Base-by-base conservation (phyloP, 2,113 vertebrate species). In the Gracilinanus agilis region DNA sequence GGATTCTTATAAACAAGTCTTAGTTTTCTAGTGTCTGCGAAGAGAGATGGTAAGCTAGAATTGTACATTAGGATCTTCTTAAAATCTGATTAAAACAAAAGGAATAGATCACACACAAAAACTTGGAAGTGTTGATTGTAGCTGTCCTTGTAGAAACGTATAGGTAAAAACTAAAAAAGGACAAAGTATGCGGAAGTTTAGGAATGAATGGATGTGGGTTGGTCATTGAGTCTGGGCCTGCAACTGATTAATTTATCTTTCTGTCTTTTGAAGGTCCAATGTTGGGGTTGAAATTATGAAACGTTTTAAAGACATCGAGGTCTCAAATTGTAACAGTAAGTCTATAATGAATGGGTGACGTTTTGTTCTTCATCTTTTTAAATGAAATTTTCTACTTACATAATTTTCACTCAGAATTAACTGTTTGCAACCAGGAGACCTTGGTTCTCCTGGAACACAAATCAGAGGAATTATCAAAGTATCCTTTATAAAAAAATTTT, bases 211-310 rank as follows among this genome's bases (percentile, higher is more conserved):
- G 3, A 44, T 53, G 54, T 90, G 92, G 91, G 7, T 3, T 40
- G 88, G 25, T 56, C 27, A 92, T 23, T 61, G 1, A n/a, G 88
- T 67, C 61, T 91, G 13, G 24, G 49, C 5, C 92, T 54, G 55
- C 90, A 90, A 49, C 11, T 92, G 44, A 29, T 24, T 94, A 90
- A 95, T 54, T 95, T 93, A 54, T 94, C 91, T 95, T 95, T 53
- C 8, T 3, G 1, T 96, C 94, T 95, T 56, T 96, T 96, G 53
- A 94, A 97, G 97, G 88, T 94, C 95, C 90, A 98, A 97, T 7
- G 21, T 94, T 3, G 94, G 92, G 0, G 34, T 96, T 94, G 97
- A 97, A 96, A 93, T 97, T 44, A 88, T 94, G 54, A 95, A 96
- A 93, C 75, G 75, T 44, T 90, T 98, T 53, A 9, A 53, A 12